These are phyloP conservation scores for Eulithis testata DNA, from an alignment of 2,888 invertebrate species.

Conservation along the genomic window DNA sequence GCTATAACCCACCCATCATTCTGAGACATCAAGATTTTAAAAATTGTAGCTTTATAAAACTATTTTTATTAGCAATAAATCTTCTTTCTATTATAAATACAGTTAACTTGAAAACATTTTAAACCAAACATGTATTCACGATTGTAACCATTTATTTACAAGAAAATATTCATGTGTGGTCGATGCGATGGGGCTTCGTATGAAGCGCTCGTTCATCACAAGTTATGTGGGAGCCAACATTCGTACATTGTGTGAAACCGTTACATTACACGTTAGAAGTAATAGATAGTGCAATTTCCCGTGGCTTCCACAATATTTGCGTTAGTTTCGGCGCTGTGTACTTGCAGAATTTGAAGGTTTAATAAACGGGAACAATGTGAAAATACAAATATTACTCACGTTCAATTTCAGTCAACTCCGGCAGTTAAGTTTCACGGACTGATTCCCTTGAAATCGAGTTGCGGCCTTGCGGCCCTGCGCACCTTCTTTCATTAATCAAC, in stretches of 20 bases:
- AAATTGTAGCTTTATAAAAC: too few species aligned
- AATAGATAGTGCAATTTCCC: slow-evolving; percentile 46
- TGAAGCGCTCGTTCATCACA: slow-evolving; percentile 38
- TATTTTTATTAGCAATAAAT: too few species aligned
- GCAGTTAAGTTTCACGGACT: slow-evolving; percentile 48
- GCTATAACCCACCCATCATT: too few species aligned
- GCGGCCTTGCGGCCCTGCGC: slow-evolving; percentile 31
- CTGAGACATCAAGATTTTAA: too few species aligned
- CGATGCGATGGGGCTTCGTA: slow-evolving; percentile 37
- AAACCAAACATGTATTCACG: neutral
- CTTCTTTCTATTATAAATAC: too few species aligned
- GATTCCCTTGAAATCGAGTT: slow-evolving; percentile 46
- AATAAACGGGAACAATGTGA: slow-evolving; percentile 38
- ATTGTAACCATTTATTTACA: neutral
- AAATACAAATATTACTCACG: slow-evolving; percentile 39
- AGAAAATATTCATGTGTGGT: slow-evolving; percentile 22
- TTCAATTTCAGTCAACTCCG: slow-evolving; percentile 34
- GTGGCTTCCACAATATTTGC: slow-evolving; percentile 40
- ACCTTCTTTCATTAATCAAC: slow-evolving; percentile 40
- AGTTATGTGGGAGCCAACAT: slow-evolving; percentile 38
- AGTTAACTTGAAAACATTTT: neutral
- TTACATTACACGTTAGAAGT: slow-evolving; percentile 41
- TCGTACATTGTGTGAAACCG: slow-evolving; percentile 35
- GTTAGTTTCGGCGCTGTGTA: slow-evolving; percentile 38
- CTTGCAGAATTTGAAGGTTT: slow-evolving; percentile 32